A percentile compares a stretch with the other conserved stretches of the same genome.
Evolutionary conservation across 2,888 invertebrate genomes (phyloP).

Genomic region (Coecobrya sp.): DNA sequence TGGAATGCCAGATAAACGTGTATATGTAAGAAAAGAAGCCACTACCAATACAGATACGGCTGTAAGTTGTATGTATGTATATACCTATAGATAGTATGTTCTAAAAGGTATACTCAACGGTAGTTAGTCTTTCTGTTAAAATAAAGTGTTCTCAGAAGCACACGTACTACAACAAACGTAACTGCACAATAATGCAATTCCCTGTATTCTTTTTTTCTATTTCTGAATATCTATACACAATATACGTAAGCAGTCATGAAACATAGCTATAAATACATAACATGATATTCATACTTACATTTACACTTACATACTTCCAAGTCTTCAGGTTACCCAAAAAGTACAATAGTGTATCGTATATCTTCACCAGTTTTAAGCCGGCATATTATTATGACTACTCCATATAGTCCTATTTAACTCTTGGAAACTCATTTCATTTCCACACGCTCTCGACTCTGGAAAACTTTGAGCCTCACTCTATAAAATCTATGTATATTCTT

Average conservation of each 20-base stretch:
- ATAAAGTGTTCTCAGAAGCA: not conserved
- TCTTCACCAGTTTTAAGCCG: no score
- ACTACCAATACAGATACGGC: not conserved
- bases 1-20: conserved; percentile 6
- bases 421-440: conserved; percentile 36
- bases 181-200: not conserved
- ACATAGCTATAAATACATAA: not conserved
- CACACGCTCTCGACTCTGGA: conserved; percentile 38
- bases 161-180: not conserved
- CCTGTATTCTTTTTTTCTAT: not conserved
- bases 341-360: not conserved
- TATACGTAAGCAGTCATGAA: not conserved
- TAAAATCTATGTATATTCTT: not conserved
- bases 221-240: not conserved
- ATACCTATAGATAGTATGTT: not conserved
- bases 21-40: conserved; percentile 9
- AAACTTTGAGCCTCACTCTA: conserved; percentile 20
- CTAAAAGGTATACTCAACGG: not conserved
- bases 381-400: not conserved
- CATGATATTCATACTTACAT: not conserved
- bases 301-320: not conserved
- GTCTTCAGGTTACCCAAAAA: not conserved
- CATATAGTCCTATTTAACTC: not conserved
- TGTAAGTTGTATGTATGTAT: no score
- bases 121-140: conserved; percentile 22